phyloP scores from a whole-genome alignment of 2,113 vertebrate species.

The Pteropus alecto region DNA sequence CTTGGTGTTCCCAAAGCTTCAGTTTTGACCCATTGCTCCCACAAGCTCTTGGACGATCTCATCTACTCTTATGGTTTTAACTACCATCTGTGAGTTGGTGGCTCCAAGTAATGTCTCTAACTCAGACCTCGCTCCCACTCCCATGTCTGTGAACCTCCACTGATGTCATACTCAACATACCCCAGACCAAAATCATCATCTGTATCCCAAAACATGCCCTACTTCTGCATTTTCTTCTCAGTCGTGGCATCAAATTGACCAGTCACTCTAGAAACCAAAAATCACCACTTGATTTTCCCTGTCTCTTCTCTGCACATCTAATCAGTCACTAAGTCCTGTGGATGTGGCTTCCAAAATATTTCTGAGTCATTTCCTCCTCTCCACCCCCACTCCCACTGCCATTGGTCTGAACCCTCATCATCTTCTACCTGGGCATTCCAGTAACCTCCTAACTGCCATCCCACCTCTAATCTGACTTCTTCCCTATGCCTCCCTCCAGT shows the following conservation, averaged over 20 bases:
- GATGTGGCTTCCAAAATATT: not conserved
- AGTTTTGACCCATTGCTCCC: not conserved
- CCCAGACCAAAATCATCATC: not conserved
- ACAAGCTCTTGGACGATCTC: not conserved
- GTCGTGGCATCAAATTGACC: not conserved
- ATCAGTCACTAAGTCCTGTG: not conserved
- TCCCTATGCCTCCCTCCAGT: not conserved
- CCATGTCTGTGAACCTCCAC: not conserved
- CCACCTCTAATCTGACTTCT: not conserved
- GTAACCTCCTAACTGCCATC: not conserved
- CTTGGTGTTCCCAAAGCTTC: not conserved
- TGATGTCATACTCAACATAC: not conserved
- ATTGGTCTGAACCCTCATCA: not conserved
- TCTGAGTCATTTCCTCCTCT: not conserved
- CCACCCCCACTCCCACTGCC: not conserved
- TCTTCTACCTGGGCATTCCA: not conserved
- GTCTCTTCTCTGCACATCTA: not conserved
- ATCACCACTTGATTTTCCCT: not conserved
- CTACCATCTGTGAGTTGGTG: not conserved
- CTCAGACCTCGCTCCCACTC: not conserved
- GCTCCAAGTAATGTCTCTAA: not conserved
- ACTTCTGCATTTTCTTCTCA: not conserved
- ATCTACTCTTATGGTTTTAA: not conserved
- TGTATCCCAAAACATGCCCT: not conserved
- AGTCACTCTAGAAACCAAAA: not conserved